A percentile compares a stretch with the other conserved stretches of the same genome.
These are phyloP conservation scores for Ichneumoninae sp. DNA, from an alignment of 2,888 invertebrate genomes.

Conservation along the genomic window DNA sequence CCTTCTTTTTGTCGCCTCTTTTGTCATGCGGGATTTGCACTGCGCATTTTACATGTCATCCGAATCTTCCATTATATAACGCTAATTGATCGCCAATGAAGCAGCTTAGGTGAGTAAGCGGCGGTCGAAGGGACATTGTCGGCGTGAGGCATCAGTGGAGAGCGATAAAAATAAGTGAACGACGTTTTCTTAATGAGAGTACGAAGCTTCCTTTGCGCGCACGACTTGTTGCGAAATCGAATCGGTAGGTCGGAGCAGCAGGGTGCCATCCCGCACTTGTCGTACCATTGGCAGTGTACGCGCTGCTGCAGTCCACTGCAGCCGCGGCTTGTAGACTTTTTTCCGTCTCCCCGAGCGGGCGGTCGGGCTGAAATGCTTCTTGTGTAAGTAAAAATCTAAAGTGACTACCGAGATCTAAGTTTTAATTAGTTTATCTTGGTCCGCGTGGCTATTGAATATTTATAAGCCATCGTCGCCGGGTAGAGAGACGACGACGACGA, in stretches of 20 bases:
- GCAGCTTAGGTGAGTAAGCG: conserved; percentile 7
- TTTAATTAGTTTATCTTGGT: conserved; percentile 85
- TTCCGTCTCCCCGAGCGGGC: conserved; percentile 74
- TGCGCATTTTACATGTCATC: conserved; percentile 2
- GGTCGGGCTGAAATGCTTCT: conserved; percentile 84
- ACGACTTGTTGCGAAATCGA: conserved; percentile 67
- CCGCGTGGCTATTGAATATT: conserved; percentile 85
- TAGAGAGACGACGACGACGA: conserved; percentile 63
- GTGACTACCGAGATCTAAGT: conserved; percentile 85
- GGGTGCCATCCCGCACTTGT: conserved; percentile 63
- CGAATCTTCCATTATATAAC: too few relatives aligned
- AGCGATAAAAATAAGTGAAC: conserved; percentile 68
- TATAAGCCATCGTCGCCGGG: conserved; percentile 80
- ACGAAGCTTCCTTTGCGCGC: conserved; percentile 83
- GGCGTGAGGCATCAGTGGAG: conserved; percentile 28
- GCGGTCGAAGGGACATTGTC: background rate
- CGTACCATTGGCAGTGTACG: conserved; percentile 52
- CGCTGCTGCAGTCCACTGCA: conserved; percentile 1
- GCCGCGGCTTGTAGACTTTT: conserved; percentile 81
- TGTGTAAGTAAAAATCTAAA: conserved; percentile 85
- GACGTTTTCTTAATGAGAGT: conserved; percentile 83
- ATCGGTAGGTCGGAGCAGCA: conserved; percentile 55
- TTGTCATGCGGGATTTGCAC: background rate
- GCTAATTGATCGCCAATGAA: background rate
- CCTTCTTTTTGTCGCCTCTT: background rate